Percentiles rank a stretch among this genome's conserved stretches.
Evolutionary conservation across 1,140 invertebrate species (phyloP).

Genomic region (Pissodes strobi): DNA sequence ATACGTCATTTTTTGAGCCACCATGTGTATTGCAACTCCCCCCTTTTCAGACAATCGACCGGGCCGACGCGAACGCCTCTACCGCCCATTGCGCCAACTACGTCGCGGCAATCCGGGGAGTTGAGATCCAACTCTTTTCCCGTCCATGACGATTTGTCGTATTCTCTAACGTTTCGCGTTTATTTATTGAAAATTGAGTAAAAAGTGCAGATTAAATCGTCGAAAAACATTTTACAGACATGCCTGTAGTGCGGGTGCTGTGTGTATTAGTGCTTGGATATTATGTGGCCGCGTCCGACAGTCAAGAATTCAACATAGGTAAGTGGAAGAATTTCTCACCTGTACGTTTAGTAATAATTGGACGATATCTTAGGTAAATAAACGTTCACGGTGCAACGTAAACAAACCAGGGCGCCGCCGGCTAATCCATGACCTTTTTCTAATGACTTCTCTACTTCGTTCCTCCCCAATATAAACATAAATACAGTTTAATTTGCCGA

Average conservation of each 20-base stretch:
- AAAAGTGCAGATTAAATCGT: slow-evolving; percentile 12
- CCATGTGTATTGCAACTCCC: no score
- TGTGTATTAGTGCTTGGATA: slow-evolving; percentile 33
- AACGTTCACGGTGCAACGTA: slow-evolving; percentile 9
- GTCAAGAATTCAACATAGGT: slow-evolving; percentile 33
- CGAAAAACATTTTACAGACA: slow-evolving; percentile 20
- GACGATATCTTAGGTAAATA: slow-evolving; percentile 18
- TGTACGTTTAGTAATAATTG: slow-evolving; percentile 14
- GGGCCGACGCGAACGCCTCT: slow-evolving; percentile 23
- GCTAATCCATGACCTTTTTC: not conserved
- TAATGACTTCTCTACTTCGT: no score
- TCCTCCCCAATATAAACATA: no score
- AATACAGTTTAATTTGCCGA: no score
- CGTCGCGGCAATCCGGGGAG: slow-evolving; percentile 13
- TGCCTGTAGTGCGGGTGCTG: slow-evolving; percentile 29
- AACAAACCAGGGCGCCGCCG: slow-evolving; percentile 9
- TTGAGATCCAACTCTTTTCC: slow-evolving; percentile 24
- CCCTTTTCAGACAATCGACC: slow-evolving; percentile 20
- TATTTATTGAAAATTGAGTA: slow-evolving; percentile 22
- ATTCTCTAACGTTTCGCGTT: slow-evolving; percentile 17
- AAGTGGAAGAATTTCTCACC: slow-evolving; percentile 27
- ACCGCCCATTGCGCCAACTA: slow-evolving; percentile 31
- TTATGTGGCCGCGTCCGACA: slow-evolving; percentile 23
- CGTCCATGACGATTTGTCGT: slow-evolving; percentile 19
- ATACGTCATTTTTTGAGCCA: no score